phyloP scores from a whole-genome alignment of 2,797 vertebrate species.

The Phyllotis vaccarum region DNA sequence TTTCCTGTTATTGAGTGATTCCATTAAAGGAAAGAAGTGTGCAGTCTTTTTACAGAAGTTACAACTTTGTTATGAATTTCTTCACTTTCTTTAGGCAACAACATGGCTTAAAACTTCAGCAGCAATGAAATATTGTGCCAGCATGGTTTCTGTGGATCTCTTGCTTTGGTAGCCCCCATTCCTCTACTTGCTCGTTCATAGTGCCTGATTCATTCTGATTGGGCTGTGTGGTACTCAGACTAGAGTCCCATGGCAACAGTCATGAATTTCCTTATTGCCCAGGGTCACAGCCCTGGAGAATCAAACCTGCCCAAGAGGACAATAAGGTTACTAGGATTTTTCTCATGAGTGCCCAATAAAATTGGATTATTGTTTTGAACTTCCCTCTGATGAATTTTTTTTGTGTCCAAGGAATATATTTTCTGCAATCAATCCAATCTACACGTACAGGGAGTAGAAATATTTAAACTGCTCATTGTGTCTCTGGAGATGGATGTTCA shows the following conservation, averaged over 20 bases:
- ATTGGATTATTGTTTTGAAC: constrained; percentile 67
- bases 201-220: not conserved
- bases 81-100: constrained; percentile 15
- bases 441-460: constrained; percentile 55
- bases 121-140: not conserved
- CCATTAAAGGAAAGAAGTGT: not conserved
- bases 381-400: constrained; percentile 62
- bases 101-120: not conserved
- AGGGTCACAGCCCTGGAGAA: constrained; percentile 53
- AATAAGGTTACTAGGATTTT: constrained; percentile 60
- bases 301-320: constrained; percentile 50
- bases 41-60: not conserved
- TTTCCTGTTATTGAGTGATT: not conserved
- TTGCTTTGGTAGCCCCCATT: not conserved
- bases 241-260: constrained; percentile 6
- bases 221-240: not conserved
- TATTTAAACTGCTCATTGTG: not conserved
- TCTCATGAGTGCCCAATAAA: constrained; percentile 26
- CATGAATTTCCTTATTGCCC: constrained; percentile 37
- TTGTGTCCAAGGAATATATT: constrained; percentile 58
- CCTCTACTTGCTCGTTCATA: not conserved
- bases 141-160: not conserved
- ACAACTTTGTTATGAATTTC: constrained; percentile 9
- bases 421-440: constrained; percentile 50
- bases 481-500: constrained; percentile 39